phyloP scores from a whole-genome alignment of 2,113 vertebrate genomes.

The Eclectus roratus region DNA sequence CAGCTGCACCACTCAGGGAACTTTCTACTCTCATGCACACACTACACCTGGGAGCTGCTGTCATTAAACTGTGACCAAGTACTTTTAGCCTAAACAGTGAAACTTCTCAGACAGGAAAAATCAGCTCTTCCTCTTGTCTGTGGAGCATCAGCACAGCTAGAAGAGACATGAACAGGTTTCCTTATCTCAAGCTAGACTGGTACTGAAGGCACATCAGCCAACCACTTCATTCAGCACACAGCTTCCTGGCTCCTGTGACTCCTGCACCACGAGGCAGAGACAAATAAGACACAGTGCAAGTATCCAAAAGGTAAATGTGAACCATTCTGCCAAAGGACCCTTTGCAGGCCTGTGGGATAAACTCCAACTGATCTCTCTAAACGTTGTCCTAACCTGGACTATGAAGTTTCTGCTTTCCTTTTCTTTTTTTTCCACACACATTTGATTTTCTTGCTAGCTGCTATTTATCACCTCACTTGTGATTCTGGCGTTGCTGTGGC shows the following conservation, averaged over 20 bases:
- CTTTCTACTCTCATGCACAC: neutral
- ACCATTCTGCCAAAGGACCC: neutral
- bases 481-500: neutral
- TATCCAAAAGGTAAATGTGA: neutral
- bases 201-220: neutral
- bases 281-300: neutral
- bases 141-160: neutral
- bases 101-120: neutral
- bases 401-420: neutral
- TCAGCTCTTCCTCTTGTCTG: neutral
- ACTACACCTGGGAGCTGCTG: neutral
- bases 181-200: neutral
- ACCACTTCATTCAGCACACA: neutral
- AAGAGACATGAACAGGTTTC: neutral
- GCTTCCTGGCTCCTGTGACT: neutral
- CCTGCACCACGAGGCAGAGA: neutral
- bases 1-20: neutral
- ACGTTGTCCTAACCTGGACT: neutral
- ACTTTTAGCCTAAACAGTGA: neutral
- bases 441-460: conserved; percentile 26
- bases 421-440: neutral
- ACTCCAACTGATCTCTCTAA: neutral
- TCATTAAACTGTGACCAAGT: neutral
- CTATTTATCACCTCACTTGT: neutral
- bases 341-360: neutral